Percentiles rank a stretch among this genome's conserved stretches.
Conservation (phyloP, 2,888 invertebrate genomes). For the Acanthosepion lycidas region DNA sequence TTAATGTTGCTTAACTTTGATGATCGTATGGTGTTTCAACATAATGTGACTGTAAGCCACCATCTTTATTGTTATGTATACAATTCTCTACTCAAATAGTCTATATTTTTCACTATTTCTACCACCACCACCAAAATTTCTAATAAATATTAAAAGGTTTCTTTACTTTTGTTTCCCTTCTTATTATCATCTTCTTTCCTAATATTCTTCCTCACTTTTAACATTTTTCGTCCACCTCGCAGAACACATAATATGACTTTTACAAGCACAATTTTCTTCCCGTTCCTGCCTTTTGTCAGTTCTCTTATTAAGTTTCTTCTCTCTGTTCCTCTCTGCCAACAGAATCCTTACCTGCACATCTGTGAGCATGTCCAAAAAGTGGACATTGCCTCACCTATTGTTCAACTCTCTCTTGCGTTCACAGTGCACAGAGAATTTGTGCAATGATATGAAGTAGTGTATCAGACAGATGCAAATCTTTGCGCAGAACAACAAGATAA, state of each 20-base stretch:
- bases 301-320: background rate
- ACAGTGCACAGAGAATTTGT: background rate
- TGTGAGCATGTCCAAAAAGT: background rate
- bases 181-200: background rate
- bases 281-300: background rate
- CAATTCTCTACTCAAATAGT: too few species aligned
- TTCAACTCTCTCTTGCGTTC: background rate
- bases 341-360: background rate
- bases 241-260: background rate
- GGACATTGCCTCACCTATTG: background rate
- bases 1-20: too few species aligned
- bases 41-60: too few species aligned
- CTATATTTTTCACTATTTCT: background rate
- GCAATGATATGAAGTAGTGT: background rate
- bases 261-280: background rate
- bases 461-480: constrained; percentile 4
- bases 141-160: background rate
- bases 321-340: background rate
- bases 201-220: background rate
- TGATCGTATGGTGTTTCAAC: too few species aligned
- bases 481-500: background rate
- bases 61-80: too few species aligned
- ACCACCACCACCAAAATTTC: background rate
- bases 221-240: too few species aligned
- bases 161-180: background rate